Evolutionary conservation across 1,140 invertebrate genomes (phyloP).

Genomic region (Hestina assimilis): DNA sequence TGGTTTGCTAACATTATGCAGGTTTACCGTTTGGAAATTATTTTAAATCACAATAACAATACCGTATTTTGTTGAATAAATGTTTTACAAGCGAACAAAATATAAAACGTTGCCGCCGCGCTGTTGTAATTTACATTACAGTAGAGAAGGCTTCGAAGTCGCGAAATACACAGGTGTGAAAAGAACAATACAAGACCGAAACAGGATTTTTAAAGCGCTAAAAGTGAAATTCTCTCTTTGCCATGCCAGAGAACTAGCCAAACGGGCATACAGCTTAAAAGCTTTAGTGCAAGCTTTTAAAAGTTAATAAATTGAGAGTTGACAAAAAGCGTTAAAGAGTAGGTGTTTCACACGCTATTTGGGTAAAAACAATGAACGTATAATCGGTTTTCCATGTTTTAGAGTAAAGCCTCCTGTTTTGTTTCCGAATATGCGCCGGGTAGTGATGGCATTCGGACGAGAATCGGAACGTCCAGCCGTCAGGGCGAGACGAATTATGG

Average conservation of each 20-base stretch:
- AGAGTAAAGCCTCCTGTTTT: conserved; percentile 55
- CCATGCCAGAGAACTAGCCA: conserved; percentile 28
- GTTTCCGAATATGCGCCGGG: conserved; percentile 38
- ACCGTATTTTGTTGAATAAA: background rate
- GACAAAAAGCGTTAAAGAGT: conserved; percentile 60
- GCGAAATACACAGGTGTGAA: background rate
- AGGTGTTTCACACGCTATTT: conserved; percentile 57
- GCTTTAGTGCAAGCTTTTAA: conserved; percentile 59
- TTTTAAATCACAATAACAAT: background rate
- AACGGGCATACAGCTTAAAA: conserved; percentile 48
- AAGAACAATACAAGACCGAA: conserved; percentile 19
- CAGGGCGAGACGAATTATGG: conserved; percentile 67
- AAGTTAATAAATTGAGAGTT: conserved; percentile 68
- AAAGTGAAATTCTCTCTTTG: conserved; percentile 35
- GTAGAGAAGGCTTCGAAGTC: background rate
- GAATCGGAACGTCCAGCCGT: conserved; percentile 47
- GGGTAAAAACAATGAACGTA: conserved; percentile 61
- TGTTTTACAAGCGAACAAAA: background rate
- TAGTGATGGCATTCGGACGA: conserved; percentile 45
- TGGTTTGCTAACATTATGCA: background rate
- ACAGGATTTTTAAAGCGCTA: conserved; percentile 29
- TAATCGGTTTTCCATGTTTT: conserved; percentile 73
- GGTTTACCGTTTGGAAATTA: background rate
- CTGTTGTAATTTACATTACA: background rate
- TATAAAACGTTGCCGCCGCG: background rate